Conservation (phyloP, 1,140 invertebrate species). For the Andricus grossulariae region DNA sequence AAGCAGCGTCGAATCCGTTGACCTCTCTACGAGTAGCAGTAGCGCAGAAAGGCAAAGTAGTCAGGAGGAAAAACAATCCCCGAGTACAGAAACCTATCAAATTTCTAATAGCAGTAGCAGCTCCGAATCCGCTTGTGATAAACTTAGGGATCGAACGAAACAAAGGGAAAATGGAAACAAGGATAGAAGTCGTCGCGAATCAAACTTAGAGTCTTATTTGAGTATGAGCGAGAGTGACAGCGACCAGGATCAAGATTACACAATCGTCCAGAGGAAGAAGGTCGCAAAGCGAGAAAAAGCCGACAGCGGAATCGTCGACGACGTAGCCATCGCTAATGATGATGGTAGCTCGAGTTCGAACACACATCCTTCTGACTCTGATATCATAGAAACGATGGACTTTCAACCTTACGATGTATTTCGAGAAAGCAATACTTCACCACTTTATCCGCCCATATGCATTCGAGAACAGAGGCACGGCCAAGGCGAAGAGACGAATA, state of each 20-base stretch:
- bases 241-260: conserved; percentile 40
- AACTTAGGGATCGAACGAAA: not conserved
- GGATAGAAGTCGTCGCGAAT: conserved; percentile 5
- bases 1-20: conserved; percentile 3
- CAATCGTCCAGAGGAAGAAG: conserved; percentile 52
- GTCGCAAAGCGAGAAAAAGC: conserved; percentile 77
- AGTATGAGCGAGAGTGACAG: conserved; percentile 54
- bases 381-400: conserved; percentile 45
- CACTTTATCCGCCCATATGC: conserved; percentile 20
- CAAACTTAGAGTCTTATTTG: conserved; percentile 35
- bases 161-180: not conserved
- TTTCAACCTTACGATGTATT: conserved; percentile 15
- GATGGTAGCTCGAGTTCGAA: conserved; percentile 50
- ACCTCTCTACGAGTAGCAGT: not conserved
- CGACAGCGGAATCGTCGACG: conserved; percentile 46
- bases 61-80: conserved; percentile 19
- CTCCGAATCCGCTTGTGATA: conserved; percentile 38
- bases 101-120: conserved; percentile 35
- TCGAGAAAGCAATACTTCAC: conserved; percentile 10
- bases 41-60: conserved; percentile 35
- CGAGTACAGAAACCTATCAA: conserved; percentile 33
- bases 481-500: conserved; percentile 7
- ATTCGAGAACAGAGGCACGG: conserved; percentile 30
- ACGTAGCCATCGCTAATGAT: conserved; percentile 41
- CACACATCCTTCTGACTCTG: conserved; percentile 35